A percentile compares a stretch with the other conserved stretches of the same genome.
Evolutionary conservation across 2,797 vertebrate species (phyloP).

Genomic region (Glossophaga mutica): DNA sequence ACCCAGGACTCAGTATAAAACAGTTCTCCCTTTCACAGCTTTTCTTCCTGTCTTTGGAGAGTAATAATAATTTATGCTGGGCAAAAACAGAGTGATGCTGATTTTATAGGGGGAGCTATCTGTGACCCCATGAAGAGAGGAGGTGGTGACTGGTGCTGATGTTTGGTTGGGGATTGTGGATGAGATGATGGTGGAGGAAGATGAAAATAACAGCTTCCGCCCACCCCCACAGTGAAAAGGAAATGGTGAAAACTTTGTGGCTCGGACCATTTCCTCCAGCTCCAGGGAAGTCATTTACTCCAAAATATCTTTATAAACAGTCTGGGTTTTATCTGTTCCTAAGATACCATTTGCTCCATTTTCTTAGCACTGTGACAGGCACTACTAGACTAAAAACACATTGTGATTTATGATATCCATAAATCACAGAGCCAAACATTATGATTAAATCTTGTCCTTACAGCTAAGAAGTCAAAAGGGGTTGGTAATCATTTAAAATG

Average conservation of each 20-base stretch:
- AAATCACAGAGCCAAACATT: slow-evolving; percentile 38
- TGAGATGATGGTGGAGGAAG: not conserved
- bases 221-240: not conserved
- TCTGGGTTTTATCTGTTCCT: slow-evolving; percentile 29
- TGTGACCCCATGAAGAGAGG: not conserved
- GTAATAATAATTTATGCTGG: not conserved
- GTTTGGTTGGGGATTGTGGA: not conserved
- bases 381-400: slow-evolving; percentile 33
- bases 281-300: not conserved
- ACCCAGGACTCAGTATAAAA: not conserved
- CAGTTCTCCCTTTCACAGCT: not conserved
- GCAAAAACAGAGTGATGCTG: not conserved
- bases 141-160: not conserved
- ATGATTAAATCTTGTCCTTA: slow-evolving; percentile 44
- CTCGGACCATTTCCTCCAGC: not conserved
- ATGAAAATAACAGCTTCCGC: not conserved
- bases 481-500: slow-evolving; percentile 45
- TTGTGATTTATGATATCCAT: slow-evolving; percentile 59
- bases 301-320: slow-evolving; percentile 28
- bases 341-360: not conserved
- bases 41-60: not conserved
- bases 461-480: slow-evolving; percentile 30
- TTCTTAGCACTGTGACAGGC: slow-evolving; percentile 28
- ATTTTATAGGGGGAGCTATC: not conserved
- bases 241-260: not conserved